phyloP scores from a whole-genome alignment of 1,140 invertebrate species.

The Drosophila lacteicornis region DNA sequence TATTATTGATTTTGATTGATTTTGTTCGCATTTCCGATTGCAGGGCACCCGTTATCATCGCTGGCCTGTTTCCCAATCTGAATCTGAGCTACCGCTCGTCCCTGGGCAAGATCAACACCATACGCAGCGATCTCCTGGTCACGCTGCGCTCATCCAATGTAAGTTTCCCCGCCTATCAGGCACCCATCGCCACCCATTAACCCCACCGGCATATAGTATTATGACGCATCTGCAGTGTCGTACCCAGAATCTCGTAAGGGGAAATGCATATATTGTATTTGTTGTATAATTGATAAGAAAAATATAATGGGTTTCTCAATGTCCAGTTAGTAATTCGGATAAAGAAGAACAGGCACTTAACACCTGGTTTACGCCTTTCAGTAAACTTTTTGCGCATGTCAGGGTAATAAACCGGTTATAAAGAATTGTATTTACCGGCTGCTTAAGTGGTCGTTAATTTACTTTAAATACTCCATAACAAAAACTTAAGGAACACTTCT shows the following conservation, averaged over 20 bases:
- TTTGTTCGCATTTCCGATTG: slow-evolving; percentile 45
- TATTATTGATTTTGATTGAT: slow-evolving; percentile 31
- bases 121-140: slow-evolving; percentile 72
- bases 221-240: slow-evolving; percentile 19
- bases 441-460: slow-evolving; percentile 4
- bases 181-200: slow-evolving; percentile 40
- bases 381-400: too few relatives aligned
- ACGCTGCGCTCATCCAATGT: slow-evolving; percentile 73
- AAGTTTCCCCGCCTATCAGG: slow-evolving; percentile 60
- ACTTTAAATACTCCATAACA: not conserved
- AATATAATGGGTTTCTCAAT: not conserved
- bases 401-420: not conserved
- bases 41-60: slow-evolving; percentile 77
- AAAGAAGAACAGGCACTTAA: too few relatives aligned
- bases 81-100: slow-evolving; percentile 79
- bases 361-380: too few relatives aligned
- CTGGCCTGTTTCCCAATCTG: slow-evolving; percentile 77
- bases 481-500: not conserved
- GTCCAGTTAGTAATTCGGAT: not conserved
- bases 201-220: slow-evolving; percentile 23
- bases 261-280: not conserved
- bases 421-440: not conserved
- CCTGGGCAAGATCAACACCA: slow-evolving; percentile 74
- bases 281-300: not conserved
- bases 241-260: not conserved